Conservation (phyloP, 1,140 invertebrate genomes). For the Aplysia californica region DNA sequence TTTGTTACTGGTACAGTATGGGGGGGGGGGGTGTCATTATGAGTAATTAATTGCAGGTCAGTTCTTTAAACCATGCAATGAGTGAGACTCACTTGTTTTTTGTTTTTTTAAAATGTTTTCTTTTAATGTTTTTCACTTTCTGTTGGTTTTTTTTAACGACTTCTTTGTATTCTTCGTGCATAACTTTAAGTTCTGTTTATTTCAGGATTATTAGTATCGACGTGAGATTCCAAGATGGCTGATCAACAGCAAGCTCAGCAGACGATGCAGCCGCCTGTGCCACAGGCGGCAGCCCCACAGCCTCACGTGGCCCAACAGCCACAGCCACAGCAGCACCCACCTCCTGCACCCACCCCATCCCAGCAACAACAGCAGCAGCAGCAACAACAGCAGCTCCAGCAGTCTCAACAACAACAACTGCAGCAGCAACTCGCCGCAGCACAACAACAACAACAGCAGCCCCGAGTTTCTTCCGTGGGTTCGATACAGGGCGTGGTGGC, state of each 20-base stretch:
- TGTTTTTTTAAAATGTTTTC: too few relatives aligned
- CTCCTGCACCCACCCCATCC: neutral
- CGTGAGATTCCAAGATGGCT: neutral
- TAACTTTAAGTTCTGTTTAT: too few relatives aligned
- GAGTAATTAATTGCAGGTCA: too few relatives aligned
- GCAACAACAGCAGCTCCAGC: neutral
- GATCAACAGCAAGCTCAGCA: neutral
- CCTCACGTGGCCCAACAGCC: neutral
- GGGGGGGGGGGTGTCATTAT: too few relatives aligned
- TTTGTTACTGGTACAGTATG: too few relatives aligned
- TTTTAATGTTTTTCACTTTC: too few relatives aligned
- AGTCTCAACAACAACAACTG: neutral
- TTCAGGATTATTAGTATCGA: too few relatives aligned
- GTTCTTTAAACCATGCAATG: too few relatives aligned
- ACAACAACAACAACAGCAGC: conserved; percentile 25
- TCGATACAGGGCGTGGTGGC: conserved; percentile 16
- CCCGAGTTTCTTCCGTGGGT: conserved; percentile 10
- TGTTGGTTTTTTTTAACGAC: too few relatives aligned
- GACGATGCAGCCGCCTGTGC: neutral
- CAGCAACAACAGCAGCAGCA: conserved; percentile 8
- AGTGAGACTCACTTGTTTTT: too few relatives aligned
- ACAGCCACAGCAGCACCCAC: conserved; percentile 3
- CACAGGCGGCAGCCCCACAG: neutral
- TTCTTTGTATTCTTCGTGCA: too few relatives aligned
- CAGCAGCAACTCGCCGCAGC: neutral